Base-by-base conservation (phyloP, 2,113 vertebrate genomes). In the Alectura lathami region DNA sequence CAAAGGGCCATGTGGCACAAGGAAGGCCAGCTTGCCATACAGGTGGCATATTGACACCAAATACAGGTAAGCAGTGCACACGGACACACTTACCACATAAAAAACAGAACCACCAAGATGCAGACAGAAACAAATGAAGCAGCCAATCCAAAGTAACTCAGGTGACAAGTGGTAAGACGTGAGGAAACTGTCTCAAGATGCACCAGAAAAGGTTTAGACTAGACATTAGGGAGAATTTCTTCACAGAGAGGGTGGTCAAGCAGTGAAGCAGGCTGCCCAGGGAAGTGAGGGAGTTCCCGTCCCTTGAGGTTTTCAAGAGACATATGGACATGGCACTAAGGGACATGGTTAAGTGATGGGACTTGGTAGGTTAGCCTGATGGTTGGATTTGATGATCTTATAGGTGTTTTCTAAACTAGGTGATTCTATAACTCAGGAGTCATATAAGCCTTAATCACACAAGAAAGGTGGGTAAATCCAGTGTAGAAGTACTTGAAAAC, bases 21-120 rank as follows among this genome's bases (percentile, higher is more conserved):
- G 30, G 34, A 76, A 48, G 27, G 47, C 36, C 76, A 83, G 62
- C 36, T 77, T 54, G 81, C n/a, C 53, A 34, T 22, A 59, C 32
- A 68, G 51, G 59, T 29, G 22, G 29, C 9, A 68, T 38, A 74
- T 1, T 18, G 16, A 12, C 42, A 78, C 3, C 0, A 75, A 87
- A 63, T 8, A 42, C 18, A 59, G 67, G 62, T 23, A 84, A 84
- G 14, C 6, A 70, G 70, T 79, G 17, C 36, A 73, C 1, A 0
- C 5, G 17, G 23, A 43, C 20, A 40, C 3, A 23, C 32, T 1
- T 0, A 17, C 9, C 42, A 56, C 0, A 7, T 30, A 23, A 72
- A 75, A 88, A 91, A 32, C 3, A 85, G 43, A 89, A 72, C 27
- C 12, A 90, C 53, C 11, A 77, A 57, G n/a, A 54, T 57, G 45